Conservation (phyloP, 2,888 invertebrate genomes). For the Protophormia terraenovae region DNA sequence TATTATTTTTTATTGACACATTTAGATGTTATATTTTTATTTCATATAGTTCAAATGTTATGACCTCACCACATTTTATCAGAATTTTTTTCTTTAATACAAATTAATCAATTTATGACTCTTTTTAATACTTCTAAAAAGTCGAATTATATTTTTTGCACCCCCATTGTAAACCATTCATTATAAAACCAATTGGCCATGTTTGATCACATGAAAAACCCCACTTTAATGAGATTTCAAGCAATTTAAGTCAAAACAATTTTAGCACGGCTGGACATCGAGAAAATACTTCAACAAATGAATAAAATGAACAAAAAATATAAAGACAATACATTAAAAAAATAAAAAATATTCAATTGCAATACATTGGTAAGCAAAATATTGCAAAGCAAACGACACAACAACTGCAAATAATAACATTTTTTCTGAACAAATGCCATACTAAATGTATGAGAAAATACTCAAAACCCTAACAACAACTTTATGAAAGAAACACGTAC, state of each 20-base stretch:
- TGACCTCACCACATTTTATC: no score
- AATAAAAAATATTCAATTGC: conserved; percentile 56
- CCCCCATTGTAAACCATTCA: conserved; percentile 49
- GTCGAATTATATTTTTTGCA: conserved; percentile 7
- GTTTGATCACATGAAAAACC: conserved; percentile 59
- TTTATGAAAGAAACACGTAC: conserved; percentile 59
- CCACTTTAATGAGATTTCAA: conserved; percentile 67
- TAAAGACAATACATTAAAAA: conserved; percentile 47
- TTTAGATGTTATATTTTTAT: not conserved
- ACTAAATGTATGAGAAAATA: conserved; percentile 48
- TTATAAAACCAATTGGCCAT: conserved; percentile 51
- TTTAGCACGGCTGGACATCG: conserved; percentile 64
- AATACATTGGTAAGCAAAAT: conserved; percentile 23
- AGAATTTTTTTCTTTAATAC: no score
- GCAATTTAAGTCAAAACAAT: conserved; percentile 68
- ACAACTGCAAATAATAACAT: conserved; percentile 39
- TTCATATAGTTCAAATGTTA: no score
- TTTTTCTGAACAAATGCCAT: not conserved
- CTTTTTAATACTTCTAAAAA: not conserved
- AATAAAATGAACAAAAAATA: not conserved
- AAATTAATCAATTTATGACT: not conserved
- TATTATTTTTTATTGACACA: not conserved
- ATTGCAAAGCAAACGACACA: conserved; percentile 48
- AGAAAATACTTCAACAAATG: conserved; percentile 22
- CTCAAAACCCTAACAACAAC: conserved; percentile 25